Evolutionary conservation across 2,888 invertebrate genomes (phyloP), one percentile per base, ranked within the genome.

Genomic region (Biston betularia): DNA sequence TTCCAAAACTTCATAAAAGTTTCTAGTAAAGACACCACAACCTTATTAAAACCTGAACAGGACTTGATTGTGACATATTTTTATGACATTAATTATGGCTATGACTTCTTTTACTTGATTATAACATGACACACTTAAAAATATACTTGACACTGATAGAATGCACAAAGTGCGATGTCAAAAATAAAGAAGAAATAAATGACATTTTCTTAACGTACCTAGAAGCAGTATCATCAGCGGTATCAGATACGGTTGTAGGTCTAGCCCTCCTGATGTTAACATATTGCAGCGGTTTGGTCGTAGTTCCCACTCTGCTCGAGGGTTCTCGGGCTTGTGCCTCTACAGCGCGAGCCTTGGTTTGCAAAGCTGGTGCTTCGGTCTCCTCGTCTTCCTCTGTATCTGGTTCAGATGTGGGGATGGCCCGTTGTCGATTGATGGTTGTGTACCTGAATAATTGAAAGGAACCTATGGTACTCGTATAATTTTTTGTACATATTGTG

Each of bases 251-350:
- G 0, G 77, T 93, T 0, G 94, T 90, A 12, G 95, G 96, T 76
- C 95, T 94, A 0, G 95, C 94, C 68, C 97, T 93, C 54, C 96
- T 90, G 38, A 97, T 96, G 61, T 96, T 97, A 0, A 96, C 96
- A 76, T 97, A 97, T 71, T 97, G 95, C 59, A 94, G 77, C 14
- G 90, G 87, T 9, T 92, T 94, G 9, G 87, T 78, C 1, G 90
- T 89, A 15, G 89, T 87, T 10, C 82, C 52, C n/a, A 0, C 52
- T 38, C 58, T 53, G 0, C 38, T 8, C 35, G 35, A 14, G 0
- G 38, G 38, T 38, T 54, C 54, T 24, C 57, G 48, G 4, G 49
- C 33, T 54, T 58, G 59, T 24, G 50, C 8, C 1, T 85, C 86
- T 1, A 76, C 82, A 9, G 85, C 56, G 1, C 66, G 52, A 3